A percentile compares a stretch with the other conserved stretches of the same genome.
Conservation (phyloP, 2,888 invertebrate genomes). For the Mesopsocus fuscifrons region DNA sequence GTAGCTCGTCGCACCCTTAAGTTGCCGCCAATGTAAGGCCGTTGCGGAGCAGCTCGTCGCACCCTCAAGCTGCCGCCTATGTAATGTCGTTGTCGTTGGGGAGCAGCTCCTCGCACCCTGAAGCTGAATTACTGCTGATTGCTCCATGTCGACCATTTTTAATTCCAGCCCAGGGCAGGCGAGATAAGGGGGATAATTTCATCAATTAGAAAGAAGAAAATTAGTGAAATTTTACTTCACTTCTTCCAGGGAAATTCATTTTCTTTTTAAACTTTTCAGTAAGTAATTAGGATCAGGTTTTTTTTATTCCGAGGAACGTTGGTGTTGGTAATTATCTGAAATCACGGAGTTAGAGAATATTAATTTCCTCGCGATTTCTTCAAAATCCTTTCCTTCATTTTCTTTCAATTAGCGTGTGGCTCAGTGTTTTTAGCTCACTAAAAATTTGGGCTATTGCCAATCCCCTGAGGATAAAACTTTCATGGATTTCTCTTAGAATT, state of each 20-base stretch:
- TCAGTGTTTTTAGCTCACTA: no score
- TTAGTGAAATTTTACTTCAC: slow-evolving; percentile 10
- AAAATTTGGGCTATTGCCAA: no score
- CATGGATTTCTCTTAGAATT: no score
- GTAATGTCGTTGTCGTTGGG: no score
- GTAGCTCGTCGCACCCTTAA: no score
- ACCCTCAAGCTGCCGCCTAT: no score
- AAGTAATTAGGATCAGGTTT: slow-evolving; percentile 10
- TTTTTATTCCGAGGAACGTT: not conserved
- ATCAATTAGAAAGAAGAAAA: slow-evolving; percentile 10
- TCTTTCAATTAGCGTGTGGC: no score
- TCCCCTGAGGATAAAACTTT: no score
- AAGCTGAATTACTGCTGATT: not conserved
- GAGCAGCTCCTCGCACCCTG: no score
- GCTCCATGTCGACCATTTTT: slow-evolving; percentile 1
- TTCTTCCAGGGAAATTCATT: slow-evolving; percentile 10
- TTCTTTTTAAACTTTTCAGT: slow-evolving; percentile 10
- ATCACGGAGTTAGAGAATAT: slow-evolving; percentile 9
- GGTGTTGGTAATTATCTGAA: slow-evolving; percentile 10
- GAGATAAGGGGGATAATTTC: slow-evolving; percentile 10
- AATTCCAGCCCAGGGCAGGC: slow-evolving; percentile 10
- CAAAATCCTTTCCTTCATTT: not conserved
- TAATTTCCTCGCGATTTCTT: slow-evolving; percentile 3
- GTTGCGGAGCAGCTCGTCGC: no score
- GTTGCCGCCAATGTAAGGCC: no score